Conservation (phyloP, 2,113 vertebrate species). For the Myrmecobius fasciatus region DNA sequence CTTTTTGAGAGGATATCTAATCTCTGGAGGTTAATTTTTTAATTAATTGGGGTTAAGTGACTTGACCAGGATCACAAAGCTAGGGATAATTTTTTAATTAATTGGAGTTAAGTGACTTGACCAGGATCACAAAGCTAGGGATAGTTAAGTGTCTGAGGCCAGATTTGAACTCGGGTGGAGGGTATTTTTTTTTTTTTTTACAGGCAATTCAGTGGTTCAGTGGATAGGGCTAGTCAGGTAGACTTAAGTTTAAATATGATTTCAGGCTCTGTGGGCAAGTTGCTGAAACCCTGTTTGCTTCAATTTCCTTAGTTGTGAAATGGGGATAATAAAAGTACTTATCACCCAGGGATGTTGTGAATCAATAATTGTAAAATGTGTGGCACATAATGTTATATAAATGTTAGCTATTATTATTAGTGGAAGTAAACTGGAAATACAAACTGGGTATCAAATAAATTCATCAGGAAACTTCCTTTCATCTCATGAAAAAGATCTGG, state of each 20-base stretch:
- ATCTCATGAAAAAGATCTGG: not conserved
- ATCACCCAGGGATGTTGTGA: not conserved
- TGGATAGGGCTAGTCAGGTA: not conserved
- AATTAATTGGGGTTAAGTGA: too few species aligned
- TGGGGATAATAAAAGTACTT: not conserved
- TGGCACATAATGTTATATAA: not conserved
- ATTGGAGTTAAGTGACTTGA: too few species aligned
- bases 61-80: too few species aligned
- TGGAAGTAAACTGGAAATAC: not conserved
- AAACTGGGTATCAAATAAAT: not conserved
- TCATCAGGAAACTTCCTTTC: not conserved
- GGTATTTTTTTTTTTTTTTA: too few species aligned
- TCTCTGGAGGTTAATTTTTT: not conserved
- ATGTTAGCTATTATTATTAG: not conserved
- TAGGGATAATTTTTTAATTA: too few species aligned
- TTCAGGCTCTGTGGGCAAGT: not conserved
- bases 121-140: too few species aligned
- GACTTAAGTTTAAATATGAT: not conserved
- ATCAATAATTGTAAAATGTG: not conserved
- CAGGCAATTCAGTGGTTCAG: not conserved
- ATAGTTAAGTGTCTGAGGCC: too few species aligned
- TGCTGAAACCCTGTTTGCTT: not conserved
- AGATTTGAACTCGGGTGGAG: too few species aligned
- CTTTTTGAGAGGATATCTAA: not conserved
- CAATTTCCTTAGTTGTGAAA: not conserved